Conservation (phyloP, 2,888 invertebrate species). For the Cheilosia pagana region DNA sequence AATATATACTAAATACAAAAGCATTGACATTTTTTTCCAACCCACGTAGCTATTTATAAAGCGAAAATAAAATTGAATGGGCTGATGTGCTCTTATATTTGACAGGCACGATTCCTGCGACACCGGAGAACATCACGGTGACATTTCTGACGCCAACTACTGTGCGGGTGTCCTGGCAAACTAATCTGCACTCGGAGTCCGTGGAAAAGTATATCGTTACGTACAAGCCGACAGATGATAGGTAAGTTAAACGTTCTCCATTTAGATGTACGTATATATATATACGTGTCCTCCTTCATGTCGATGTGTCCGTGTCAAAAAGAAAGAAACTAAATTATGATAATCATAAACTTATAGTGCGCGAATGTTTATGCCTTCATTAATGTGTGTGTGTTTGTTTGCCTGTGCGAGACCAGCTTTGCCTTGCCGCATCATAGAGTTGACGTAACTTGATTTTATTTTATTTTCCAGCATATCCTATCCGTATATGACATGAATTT, state of each 20-base stretch:
- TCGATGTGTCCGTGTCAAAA: conserved; percentile 51
- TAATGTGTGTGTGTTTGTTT: conserved; percentile 15
- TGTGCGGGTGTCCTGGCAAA: conserved; percentile 94
- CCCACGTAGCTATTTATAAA: conserved; percentile 23
- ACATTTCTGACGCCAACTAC: conserved; percentile 94
- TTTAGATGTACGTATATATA: conserved; percentile 28
- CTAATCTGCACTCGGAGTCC: conserved; percentile 86
- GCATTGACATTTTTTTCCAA: conserved; percentile 39
- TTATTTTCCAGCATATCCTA: conserved; percentile 25
- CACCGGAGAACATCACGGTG: conserved; percentile 94
- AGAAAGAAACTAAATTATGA: conserved; percentile 34
- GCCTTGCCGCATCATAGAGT: conserved; percentile 58
- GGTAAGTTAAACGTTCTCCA: conserved; percentile 86
- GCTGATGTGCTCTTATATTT: conserved; percentile 56
- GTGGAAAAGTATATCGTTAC: conserved; percentile 96
- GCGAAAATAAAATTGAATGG: conserved; percentile 27
- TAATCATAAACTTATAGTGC: conserved; percentile 10
- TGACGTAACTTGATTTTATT: conserved; percentile 19
- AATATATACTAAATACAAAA: conserved; percentile 3
- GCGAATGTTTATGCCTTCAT: conserved; percentile 32
- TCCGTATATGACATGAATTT: conserved; percentile 38
- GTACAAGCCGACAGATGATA: conserved; percentile 95
- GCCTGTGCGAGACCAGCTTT: conserved; percentile 45
- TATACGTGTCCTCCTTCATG: background rate
- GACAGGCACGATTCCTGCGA: conserved; percentile 91